phyloP scores from a whole-genome alignment of 2,888 invertebrate species.

The Fabriciana adippe region DNA sequence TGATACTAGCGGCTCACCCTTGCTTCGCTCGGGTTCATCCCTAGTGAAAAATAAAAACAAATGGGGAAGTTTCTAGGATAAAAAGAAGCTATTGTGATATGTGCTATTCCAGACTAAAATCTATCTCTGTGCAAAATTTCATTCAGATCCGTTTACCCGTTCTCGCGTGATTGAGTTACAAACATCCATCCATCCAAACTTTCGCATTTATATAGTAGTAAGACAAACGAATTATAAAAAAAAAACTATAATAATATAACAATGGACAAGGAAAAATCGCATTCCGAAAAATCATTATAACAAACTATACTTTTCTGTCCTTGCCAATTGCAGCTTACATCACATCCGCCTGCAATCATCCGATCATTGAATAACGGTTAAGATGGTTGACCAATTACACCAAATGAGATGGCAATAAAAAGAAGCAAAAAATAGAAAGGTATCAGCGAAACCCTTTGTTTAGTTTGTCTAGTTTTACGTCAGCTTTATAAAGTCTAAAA shows the following conservation, averaged over 20 bases:
- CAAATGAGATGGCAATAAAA: constrained; percentile 15
- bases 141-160: too few relatives aligned
- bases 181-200: too few relatives aligned
- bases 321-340: constrained; percentile 46
- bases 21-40: too few relatives aligned
- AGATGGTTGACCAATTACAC: constrained; percentile 30
- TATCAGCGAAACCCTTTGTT: neutral
- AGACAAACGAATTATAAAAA: too few relatives aligned
- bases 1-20: too few relatives aligned
- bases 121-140: too few relatives aligned
- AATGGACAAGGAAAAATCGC: constrained; percentile 8
- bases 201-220: too few relatives aligned
- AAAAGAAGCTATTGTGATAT: too few relatives aligned
- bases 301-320: constrained; percentile 24
- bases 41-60: too few relatives aligned
- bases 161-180: too few relatives aligned
- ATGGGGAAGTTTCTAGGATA: too few relatives aligned
- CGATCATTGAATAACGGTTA: constrained; percentile 27
- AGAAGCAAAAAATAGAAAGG: constrained; percentile 8
- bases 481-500: neutral
- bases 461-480: constrained; percentile 2
- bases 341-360: constrained; percentile 53
- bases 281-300: constrained; percentile 4
- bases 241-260: neutral
- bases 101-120: too few relatives aligned